These are phyloP conservation scores for Pyrrhosoma nymphula DNA, from an alignment of 2,888 invertebrate species.

Conservation along the genomic window DNA sequence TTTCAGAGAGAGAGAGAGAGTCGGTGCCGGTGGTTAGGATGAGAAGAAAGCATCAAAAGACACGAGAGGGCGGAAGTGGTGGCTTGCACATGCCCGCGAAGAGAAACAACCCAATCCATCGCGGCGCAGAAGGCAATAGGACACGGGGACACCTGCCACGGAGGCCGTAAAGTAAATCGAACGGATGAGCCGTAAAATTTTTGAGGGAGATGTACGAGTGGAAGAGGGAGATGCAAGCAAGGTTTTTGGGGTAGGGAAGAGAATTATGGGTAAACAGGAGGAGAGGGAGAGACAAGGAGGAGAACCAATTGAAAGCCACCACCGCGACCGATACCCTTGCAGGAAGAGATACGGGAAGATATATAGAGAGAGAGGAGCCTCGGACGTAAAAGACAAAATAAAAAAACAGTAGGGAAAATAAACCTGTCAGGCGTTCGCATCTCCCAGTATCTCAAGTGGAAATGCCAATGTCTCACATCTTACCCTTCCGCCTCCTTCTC, in stretches of 20 bases:
- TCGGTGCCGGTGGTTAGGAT: not conserved
- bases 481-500: not conserved
- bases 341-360: not conserved
- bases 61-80: not conserved
- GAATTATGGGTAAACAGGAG: not conserved
- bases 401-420: not conserved
- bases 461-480: conserved; percentile 34
- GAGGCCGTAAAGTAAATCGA: conserved; percentile 44
- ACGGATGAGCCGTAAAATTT: conserved; percentile 51
- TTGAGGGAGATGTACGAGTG: not conserved
- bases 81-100: not conserved
- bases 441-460: not conserved
- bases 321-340: not conserved
- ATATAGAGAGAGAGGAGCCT: not conserved
- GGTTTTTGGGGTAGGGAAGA: not conserved
- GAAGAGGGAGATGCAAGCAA: not conserved
- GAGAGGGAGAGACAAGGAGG: not conserved
- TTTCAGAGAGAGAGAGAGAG: too few relatives aligned
- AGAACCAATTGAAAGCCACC: conserved; percentile 46
- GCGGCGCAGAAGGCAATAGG: conserved; percentile 18
- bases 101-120: conserved; percentile 14
- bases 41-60: not conserved
- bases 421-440: conserved; percentile 21
- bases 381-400: conserved; percentile 29
- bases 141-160: conserved; percentile 58